phyloP scores from a whole-genome alignment of 2,888 invertebrate species.

The Thymelicus lineola region DNA sequence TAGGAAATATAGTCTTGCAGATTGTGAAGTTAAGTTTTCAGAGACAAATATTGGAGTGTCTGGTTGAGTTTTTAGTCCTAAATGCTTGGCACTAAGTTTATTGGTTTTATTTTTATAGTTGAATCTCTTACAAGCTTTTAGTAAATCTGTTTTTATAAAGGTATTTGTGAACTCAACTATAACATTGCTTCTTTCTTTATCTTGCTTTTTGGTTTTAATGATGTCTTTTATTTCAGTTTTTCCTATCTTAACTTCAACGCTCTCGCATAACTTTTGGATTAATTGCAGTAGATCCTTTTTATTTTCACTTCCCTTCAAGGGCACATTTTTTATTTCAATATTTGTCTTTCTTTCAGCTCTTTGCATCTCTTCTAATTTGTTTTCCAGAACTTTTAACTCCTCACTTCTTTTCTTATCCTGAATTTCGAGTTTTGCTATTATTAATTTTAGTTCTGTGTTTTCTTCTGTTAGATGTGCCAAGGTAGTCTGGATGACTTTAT shows the following conservation, averaged over 20 bases:
- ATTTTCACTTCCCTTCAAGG: conserved; percentile 16
- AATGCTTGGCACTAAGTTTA: conserved; percentile 17
- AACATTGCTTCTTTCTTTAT: conserved; percentile 13
- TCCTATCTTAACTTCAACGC: conserved; percentile 1
- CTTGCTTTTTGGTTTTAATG: conserved; percentile 8
- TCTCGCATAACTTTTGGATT: not conserved
- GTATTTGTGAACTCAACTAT: conserved; percentile 22
- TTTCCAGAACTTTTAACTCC: too few species aligned
- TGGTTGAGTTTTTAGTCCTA: conserved; percentile 16
- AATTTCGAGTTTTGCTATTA: conserved; percentile 12
- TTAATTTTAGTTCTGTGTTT: conserved; percentile 8
- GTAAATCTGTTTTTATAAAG: conserved; percentile 1
- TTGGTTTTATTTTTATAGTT: conserved; percentile 15
- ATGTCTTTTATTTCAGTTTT: conserved; percentile 10
- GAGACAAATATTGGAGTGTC: conserved; percentile 10
- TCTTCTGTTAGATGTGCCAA: not conserved
- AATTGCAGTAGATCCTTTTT: conserved; percentile 13
- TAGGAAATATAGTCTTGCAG: not conserved
- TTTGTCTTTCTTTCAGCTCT: too few species aligned
- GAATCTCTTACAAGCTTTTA: conserved; percentile 3
- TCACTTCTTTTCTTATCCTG: conserved; percentile 8
- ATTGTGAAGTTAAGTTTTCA: not conserved
- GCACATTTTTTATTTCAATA: too few species aligned
- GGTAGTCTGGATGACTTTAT: not conserved
- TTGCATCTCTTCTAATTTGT: too few species aligned